Base-by-base conservation (phyloP, 2,113 vertebrate genomes). In the Tyrannus savana region DNA sequence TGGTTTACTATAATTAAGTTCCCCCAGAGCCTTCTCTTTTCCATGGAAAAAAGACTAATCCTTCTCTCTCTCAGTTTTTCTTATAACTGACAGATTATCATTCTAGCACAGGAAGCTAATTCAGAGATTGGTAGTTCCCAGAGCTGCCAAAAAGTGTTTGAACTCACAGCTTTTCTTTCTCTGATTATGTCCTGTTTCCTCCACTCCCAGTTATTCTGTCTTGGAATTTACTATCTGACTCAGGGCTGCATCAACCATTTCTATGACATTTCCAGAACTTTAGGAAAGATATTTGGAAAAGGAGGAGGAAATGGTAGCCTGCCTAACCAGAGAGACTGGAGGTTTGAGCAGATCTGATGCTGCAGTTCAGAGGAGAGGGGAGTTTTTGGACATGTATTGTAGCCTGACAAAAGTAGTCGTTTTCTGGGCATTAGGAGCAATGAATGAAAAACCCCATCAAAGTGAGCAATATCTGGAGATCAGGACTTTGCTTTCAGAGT, bases 221-320 rank as follows among this genome's bases (percentile, higher is more conserved):
- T 52, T 75, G n/a, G 16, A 82, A 76, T 73, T 72, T 56, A 39
- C 11, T 16, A 8, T 27, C 18, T 75, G 37, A 55, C 35, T 89
- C 39, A 21, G 8, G n/a, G 19, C 13, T 84, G 11, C 35, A n/a
- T 72, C 35, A 67, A 14, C 35, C 0, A n/a, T 63, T 67, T 59
- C 30, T 84, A 9, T 47, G 52, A 24, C 4, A 52, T 69, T 80
- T 83, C 53, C 62, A 73, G 14, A 69, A 33, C 25, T 84, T 52
- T 84, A 24, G 39, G 23, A 74, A 84, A 74, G 10, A 6, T 42
- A 49, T 63, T 63, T 75, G 58, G 44, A 76, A 79, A 56, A 80
- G 25, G 4, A 78, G 7, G 10, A 77, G 12, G 14, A 91, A 82
- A 68, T 3, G 0, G 5, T 72, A n/a, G 10, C 21, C 19, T 0